Conservation (phyloP, 2,888 invertebrate genomes). For the Polia nebulosa region DNA sequence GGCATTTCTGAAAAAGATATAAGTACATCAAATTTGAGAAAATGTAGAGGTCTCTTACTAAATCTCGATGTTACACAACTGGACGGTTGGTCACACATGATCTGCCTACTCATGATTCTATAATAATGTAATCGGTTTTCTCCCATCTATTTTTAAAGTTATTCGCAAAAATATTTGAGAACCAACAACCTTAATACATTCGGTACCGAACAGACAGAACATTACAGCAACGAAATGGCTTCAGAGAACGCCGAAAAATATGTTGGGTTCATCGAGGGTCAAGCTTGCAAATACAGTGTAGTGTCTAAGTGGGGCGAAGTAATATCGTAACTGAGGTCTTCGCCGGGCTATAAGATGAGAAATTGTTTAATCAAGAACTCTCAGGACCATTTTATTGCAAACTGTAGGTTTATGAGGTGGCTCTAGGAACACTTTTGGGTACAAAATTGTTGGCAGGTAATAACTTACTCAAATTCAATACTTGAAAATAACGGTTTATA, state of each 20-base stretch:
- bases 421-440: neutral
- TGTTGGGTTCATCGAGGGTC: conserved; percentile 28
- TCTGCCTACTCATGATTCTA: too few species aligned
- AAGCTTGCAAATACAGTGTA: conserved; percentile 14
- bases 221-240: neutral
- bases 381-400: conserved; percentile 38
- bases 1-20: too few species aligned
- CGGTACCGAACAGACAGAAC: neutral
- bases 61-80: too few species aligned
- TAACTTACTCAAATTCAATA: neutral
- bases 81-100: too few species aligned
- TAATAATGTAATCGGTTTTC: too few species aligned
- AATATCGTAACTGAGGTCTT: conserved; percentile 42
- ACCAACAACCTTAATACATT: neutral
- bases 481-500: neutral
- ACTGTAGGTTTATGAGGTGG: conserved; percentile 39
- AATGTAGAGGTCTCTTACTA: too few species aligned
- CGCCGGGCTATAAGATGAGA: conserved; percentile 33
- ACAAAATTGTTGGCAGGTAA: neutral
- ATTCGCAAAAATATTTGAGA: neutral
- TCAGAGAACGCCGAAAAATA: conserved; percentile 3
- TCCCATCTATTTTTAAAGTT: too few species aligned
- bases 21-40: too few species aligned
- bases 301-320: conserved; percentile 23
- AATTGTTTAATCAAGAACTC: conserved; percentile 48